Percentiles rank a stretch among this genome's conserved stretches.
Evolutionary conservation across 2,113 vertebrate genomes (phyloP).

Genomic region (Anguilla rostrata): DNA sequence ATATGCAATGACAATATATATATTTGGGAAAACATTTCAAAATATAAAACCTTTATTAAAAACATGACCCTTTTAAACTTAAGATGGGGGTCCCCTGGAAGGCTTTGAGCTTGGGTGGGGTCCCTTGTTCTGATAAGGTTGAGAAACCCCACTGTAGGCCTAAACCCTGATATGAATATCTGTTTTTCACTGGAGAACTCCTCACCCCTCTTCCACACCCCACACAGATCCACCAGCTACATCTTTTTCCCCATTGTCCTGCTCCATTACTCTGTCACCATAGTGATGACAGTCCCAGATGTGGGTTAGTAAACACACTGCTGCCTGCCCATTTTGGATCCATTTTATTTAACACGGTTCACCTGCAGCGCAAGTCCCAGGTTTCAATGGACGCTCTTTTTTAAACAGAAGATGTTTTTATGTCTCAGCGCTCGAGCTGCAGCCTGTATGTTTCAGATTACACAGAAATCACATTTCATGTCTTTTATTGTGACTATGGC

Average conservation of each 20-base stretch:
- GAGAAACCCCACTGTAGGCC: background rate
- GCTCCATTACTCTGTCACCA: conserved; percentile 26
- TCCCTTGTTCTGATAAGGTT: too few species aligned
- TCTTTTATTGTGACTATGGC: conserved; percentile 66
- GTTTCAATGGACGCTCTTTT: conserved; percentile 36
- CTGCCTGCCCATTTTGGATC: conserved; percentile 51
- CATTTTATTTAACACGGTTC: conserved; percentile 49
- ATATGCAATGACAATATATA: too few species aligned
- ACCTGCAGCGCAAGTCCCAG: conserved; percentile 46
- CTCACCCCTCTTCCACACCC: background rate
- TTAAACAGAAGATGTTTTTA: conserved; percentile 42
- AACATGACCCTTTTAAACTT: too few species aligned
- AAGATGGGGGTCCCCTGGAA: too few species aligned
- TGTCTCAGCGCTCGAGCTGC: conserved; percentile 31
- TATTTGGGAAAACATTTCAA: too few species aligned
- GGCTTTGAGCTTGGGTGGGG: too few species aligned
- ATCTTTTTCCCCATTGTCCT: conserved; percentile 24
- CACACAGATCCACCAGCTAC: background rate
- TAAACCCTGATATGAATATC: background rate
- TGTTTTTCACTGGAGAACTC: background rate
- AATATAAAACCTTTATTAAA: too few species aligned
- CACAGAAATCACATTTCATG: conserved; percentile 61
- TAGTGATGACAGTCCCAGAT: conserved; percentile 60
- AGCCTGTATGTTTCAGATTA: conserved; percentile 58
- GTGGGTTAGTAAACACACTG: conserved; percentile 58